Evolutionary conservation across 2,797 vertebrate genomes (phyloP).

Genomic region (Hafferia zeledoni): DNA sequence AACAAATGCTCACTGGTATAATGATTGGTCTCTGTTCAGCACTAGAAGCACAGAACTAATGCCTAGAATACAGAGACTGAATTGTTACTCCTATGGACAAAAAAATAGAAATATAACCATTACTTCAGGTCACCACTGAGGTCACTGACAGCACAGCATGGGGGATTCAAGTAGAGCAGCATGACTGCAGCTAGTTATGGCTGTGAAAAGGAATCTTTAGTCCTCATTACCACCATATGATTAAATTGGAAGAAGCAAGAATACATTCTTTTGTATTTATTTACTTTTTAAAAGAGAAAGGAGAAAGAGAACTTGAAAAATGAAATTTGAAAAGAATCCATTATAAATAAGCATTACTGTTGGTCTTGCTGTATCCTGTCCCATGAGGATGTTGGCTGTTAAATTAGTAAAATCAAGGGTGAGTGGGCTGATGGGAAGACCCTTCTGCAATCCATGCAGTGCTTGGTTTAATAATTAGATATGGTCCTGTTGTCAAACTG

Average conservation of each 20-base stretch:
- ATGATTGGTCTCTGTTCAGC: neutral
- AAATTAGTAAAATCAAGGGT: neutral
- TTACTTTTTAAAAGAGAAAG: neutral
- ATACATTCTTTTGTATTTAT: neutral
- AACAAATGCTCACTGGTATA: neutral
- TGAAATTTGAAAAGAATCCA: neutral
- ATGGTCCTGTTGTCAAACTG: constrained; percentile 30
- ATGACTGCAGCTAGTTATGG: neutral
- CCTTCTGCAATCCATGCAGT: neutral
- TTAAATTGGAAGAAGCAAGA: constrained; percentile 4
- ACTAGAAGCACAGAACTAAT: neutral
- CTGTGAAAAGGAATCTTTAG: constrained; percentile 46
- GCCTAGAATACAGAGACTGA: constrained; percentile 22
- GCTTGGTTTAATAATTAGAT: constrained; percentile 58
- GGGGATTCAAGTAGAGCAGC: constrained; percentile 39
- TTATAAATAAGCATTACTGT: neutral
- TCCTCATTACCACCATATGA: neutral
- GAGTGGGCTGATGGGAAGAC: neutral
- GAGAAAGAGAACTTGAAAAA: neutral
- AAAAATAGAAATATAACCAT: constrained; percentile 15
- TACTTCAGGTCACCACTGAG: constrained; percentile 43
- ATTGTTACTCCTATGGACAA: constrained; percentile 5
- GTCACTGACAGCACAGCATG: constrained; percentile 47
- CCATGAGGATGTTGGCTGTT: neutral
- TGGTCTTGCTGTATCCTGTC: neutral